phyloP scores from a whole-genome alignment of 2,797 vertebrate species.

The Amniataba percoides region DNA sequence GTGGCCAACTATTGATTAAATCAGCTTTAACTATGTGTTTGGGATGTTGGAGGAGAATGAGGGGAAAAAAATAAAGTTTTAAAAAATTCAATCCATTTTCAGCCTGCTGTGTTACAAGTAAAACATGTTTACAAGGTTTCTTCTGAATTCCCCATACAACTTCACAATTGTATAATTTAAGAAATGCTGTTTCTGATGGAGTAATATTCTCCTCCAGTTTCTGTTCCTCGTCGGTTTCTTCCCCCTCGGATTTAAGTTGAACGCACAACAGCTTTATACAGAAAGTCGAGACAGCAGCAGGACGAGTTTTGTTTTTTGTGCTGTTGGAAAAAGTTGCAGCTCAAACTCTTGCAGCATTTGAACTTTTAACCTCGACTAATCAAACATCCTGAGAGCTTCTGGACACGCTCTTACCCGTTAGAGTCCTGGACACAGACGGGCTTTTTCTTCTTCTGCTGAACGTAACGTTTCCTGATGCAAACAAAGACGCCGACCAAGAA shows the following conservation, averaged over 20 bases:
- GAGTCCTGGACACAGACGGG: slow-evolving; percentile 91
- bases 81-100: slow-evolving; percentile 3
- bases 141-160: background rate
- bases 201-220: background rate
- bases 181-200: background rate
- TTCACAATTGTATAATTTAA: slow-evolving; percentile 15
- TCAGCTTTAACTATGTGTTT: background rate
- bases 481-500: slow-evolving; percentile 80
- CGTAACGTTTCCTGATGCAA: slow-evolving; percentile 84
- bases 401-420: slow-evolving; percentile 79
- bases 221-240: background rate
- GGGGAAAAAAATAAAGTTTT: background rate
- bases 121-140: slow-evolving; percentile 6
- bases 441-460: slow-evolving; percentile 86
- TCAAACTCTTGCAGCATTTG: background rate
- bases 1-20: background rate
- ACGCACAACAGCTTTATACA: background rate
- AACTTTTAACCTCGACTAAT: background rate
- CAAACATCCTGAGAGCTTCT: background rate
- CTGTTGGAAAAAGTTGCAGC: background rate
- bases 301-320: background rate
- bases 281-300: background rate
- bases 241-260: background rate
- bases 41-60: background rate
- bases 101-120: background rate